Conservation (phyloP, 2,888 invertebrate genomes). For the Troides aeacus region DNA sequence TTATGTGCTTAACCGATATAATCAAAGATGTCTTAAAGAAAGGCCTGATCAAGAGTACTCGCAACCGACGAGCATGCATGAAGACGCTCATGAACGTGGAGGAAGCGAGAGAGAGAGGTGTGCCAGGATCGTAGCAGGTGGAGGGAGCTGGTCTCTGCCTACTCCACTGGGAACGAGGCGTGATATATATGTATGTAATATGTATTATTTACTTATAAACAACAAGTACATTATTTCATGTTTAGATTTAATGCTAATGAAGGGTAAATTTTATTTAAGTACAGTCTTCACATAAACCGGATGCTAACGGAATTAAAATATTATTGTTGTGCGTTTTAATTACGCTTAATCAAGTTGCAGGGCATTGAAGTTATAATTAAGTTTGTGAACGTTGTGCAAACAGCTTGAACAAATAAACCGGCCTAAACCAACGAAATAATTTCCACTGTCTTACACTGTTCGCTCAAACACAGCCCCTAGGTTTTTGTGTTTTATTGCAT, state of each 20-base stretch:
- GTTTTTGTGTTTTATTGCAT: neutral
- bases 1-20: too few species aligned
- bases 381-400: conserved; percentile 37
- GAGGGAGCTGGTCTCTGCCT: too few species aligned
- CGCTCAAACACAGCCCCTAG: neutral
- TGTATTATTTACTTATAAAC: too few species aligned
- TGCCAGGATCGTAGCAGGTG: too few species aligned
- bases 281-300: conserved; percentile 8
- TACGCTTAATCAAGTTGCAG: conserved; percentile 52
- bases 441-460: neutral
- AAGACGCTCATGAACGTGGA: too few species aligned
- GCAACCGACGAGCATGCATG: too few species aligned
- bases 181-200: too few species aligned
- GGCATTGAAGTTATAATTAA: conserved; percentile 50
- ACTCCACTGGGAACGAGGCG: too few species aligned
- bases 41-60: too few species aligned
- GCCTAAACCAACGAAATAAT: conserved; percentile 10
- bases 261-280: neutral
- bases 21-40: too few species aligned
- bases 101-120: too few species aligned
- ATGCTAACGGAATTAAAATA: conserved; percentile 58
- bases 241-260: neutral
- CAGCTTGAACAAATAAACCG: conserved; percentile 11
- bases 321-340: conserved; percentile 59
- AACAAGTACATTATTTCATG: neutral